Evolutionary conservation across 23 tunicate genomes (phyloP).

Genomic region (Botrylloides violaceus): DNA sequence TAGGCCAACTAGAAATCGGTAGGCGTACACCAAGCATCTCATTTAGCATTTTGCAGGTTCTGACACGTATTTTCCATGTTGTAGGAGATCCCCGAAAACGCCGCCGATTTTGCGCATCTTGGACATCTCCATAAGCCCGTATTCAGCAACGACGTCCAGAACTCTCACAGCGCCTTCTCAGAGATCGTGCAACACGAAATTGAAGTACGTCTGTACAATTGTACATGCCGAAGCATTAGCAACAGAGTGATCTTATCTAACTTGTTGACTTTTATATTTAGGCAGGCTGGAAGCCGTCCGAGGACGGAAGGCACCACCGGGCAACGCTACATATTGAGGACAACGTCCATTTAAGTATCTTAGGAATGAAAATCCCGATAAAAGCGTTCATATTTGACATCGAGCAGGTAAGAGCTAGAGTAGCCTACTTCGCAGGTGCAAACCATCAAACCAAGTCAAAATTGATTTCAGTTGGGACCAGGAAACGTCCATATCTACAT

Average conservation of each 20-base stretch:
- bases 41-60: not conserved
- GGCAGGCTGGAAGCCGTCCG: conserved; percentile 51
- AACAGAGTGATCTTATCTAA: not conserved
- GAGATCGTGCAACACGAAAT: conserved; percentile 56
- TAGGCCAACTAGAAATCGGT: too few relatives aligned
- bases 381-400: conserved; percentile 47
- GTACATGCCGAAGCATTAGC: not conserved
- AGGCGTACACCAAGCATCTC: too few relatives aligned
- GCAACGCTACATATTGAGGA: conserved; percentile 52
- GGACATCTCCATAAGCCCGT: conserved; percentile 72
- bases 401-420: conserved; percentile 65
- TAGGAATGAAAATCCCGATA: conserved; percentile 28
- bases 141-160: conserved; percentile 64
- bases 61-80: not conserved
- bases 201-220: conserved; percentile 18
- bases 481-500: conserved; percentile 80
- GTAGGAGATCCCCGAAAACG: conserved; percentile 95
- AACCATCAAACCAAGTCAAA: too few relatives aligned
- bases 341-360: conserved; percentile 32
- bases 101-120: conserved; percentile 84
- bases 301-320: conserved; percentile 32
- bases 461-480: conserved; percentile 59
- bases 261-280: not conserved
- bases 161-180: conserved; percentile 36
- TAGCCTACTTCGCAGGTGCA: too few relatives aligned